Base-by-base conservation (phyloP, 2,888 invertebrate genomes). In the Tricholauxania praeusta region DNA sequence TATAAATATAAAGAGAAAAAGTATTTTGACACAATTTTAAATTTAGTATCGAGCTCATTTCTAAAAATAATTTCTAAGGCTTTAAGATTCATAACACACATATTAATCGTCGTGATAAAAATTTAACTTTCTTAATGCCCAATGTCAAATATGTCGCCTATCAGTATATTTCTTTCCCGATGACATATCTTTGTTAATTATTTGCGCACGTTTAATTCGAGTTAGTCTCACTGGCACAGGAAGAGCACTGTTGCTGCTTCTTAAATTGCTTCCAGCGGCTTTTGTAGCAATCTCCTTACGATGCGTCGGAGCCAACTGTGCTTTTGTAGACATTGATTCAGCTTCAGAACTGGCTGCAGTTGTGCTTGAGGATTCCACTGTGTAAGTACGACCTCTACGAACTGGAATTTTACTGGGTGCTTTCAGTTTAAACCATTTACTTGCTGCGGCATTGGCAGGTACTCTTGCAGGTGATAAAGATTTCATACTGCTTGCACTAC, bases 391-490 rank as follows among this genome's bases (percentile, higher is more conserved):
- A 15, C 28, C n/a, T 49, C 3, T 59, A 7, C 59, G 28, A 19
- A 72, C 62, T 28, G 72, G 72, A 48, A 72, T 72, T 62, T 62
- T 72, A 52, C 72, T 72, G 14, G 49, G 57, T 10, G 22, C 8
- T 2, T n/a, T 48, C 19, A 15, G 15, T 22, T 73, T 55, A 57
- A 39, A 39, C 39, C 39, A 39, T 39, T 39, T 72, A 14, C 68
- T 52, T 6, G 69, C 71, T 3, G 65, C 72, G 12, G 75, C 73
- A 63, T 72, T 71, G 51, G 70, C 72, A 60, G 73, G 71, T 51
- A 65, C 70, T 17, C 69, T 10, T 75, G 78, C 19, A 71, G 47
- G 5, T 77, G 79, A 74, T 15, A 57, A 15, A 14, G 60, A n/a
- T 68, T 74, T 73, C 49, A 72, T 6, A 57, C n/a, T 51, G 64